Conservation (phyloP, 2,888 invertebrate species). For the Tenthredo amoena region DNA sequence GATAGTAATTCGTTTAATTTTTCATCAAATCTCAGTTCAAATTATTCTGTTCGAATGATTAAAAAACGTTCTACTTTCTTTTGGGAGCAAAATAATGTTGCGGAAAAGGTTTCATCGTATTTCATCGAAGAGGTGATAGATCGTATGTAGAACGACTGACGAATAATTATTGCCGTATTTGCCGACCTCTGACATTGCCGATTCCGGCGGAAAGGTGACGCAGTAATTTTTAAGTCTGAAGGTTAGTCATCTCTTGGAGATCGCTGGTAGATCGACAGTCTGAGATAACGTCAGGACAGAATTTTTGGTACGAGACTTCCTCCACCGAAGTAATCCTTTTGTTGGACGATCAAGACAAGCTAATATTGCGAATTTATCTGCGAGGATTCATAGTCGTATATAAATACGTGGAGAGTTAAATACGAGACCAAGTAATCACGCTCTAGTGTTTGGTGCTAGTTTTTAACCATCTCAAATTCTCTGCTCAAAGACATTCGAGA, state of each 20-base stretch:
- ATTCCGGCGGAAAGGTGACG: slow-evolving; percentile 33
- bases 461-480: neutral
- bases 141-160: neutral
- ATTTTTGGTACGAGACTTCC: slow-evolving; percentile 48
- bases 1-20: neutral
- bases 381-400: slow-evolving; percentile 10
- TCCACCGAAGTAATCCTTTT: neutral
- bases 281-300: slow-evolving; percentile 42
- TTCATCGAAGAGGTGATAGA: neutral
- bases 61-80: neutral
- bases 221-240: slow-evolving; percentile 14
- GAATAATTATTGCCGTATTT: slow-evolving; percentile 34
- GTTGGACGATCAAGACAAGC: slow-evolving; percentile 25
- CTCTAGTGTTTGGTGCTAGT: neutral
- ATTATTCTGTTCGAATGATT: neutral
- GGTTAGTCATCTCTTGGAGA: slow-evolving; percentile 48
- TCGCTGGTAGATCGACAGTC: slow-evolving; percentile 32
- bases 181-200: slow-evolving; percentile 26
- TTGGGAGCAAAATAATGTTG: neutral
- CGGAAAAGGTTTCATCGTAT: neutral
- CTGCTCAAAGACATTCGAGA: slow-evolving; percentile 20
- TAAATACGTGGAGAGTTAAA: neutral
- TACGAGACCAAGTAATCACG: neutral
- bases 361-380: neutral
- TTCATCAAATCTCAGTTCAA: neutral